phyloP scores from a whole-genome alignment of 2,113 vertebrate genomes.

The Hippocampus abdominalis region DNA sequence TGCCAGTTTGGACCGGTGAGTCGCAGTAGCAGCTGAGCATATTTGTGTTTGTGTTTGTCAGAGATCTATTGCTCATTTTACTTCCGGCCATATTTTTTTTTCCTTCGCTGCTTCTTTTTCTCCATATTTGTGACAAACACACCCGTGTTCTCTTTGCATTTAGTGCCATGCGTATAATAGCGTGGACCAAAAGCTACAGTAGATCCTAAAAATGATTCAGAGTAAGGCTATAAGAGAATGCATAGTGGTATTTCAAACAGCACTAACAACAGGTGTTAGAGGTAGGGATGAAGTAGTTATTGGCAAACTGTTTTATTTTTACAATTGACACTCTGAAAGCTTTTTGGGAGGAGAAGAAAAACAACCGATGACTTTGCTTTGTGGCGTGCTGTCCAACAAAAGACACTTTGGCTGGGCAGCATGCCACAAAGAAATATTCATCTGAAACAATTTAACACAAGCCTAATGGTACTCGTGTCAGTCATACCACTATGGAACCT shows the following conservation, averaged over 20 bases:
- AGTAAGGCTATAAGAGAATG: neutral
- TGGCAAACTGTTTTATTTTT: too few relatives aligned
- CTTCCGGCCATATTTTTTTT: neutral
- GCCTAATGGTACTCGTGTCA: too few relatives aligned
- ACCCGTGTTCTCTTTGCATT: neutral
- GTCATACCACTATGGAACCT: too few relatives aligned
- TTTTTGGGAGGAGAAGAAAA: too few relatives aligned
- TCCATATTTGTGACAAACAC: neutral
- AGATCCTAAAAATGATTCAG: neutral
- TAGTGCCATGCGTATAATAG: neutral
- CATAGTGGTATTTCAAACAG: neutral
- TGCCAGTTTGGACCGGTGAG: conserved; percentile 40
- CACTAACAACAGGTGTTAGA: neutral
- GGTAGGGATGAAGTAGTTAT: too few relatives aligned
- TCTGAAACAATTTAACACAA: too few relatives aligned
- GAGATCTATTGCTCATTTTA: neutral
- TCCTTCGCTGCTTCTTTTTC: neutral
- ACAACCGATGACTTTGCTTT: too few relatives aligned
- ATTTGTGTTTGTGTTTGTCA: neutral
- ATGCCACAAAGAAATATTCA: too few relatives aligned
- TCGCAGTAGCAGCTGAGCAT: conserved; percentile 43
- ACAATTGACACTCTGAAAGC: too few relatives aligned
- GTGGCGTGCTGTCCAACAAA: too few relatives aligned
- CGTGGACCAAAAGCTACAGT: neutral
- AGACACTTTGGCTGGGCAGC: too few relatives aligned